Conservation (phyloP, 2,113 vertebrate species). For the Progne subis region DNA sequence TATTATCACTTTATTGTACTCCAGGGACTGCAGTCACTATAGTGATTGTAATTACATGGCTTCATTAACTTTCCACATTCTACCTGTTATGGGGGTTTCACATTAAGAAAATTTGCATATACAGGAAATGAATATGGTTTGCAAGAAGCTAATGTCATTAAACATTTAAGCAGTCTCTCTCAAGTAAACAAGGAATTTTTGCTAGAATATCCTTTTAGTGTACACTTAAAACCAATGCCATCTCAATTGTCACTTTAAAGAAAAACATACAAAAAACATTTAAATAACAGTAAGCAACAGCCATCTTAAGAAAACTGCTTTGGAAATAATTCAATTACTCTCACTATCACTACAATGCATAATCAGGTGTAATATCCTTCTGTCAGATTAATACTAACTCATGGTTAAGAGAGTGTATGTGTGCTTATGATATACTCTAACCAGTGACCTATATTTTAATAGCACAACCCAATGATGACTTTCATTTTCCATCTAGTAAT, state of each 20-base stretch:
- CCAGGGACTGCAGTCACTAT: constrained; percentile 83
- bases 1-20: constrained; percentile 83
- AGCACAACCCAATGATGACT: neutral
- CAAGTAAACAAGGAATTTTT: constrained; percentile 69
- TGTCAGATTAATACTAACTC: neutral
- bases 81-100: constrained; percentile 83
- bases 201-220: constrained; percentile 19
- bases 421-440: neutral
- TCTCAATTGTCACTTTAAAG: constrained; percentile 33
- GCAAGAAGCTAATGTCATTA: constrained; percentile 83
- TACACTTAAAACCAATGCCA: constrained; percentile 36
- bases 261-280: constrained; percentile 24
- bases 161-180: constrained; percentile 78
- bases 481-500: neutral
- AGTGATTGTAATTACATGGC: constrained; percentile 90
- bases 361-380: neutral
- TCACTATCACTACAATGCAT: neutral
- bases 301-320: constrained; percentile 31
- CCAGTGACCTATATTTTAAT: neutral
- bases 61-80: constrained; percentile 91
- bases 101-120: constrained; percentile 91
- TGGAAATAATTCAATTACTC: constrained; percentile 25
- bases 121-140: constrained; percentile 86
- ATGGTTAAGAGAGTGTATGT: neutral
- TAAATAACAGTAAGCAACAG: constrained; percentile 39